Evolutionary conservation across 2,113 vertebrate genomes (phyloP), one percentile per base, ranked within the genome.

Genomic region (Tenrec ecaudatus): DNA sequence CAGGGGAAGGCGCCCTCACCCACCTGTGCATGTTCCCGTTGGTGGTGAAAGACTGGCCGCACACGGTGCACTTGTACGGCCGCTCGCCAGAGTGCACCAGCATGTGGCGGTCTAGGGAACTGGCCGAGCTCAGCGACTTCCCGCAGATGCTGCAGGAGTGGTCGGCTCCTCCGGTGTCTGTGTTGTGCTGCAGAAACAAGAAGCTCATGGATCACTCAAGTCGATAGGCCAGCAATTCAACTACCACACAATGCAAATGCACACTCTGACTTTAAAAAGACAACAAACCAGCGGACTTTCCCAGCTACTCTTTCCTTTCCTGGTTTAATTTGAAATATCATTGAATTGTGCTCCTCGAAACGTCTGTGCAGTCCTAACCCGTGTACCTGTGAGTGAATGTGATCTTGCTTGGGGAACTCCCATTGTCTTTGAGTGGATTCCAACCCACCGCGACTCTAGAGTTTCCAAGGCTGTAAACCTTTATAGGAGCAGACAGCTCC

Each of bases 11-110:
- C 22, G 57, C 31, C 57, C 3, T 92, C 69, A 97, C 98, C 97
- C 97, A 99, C 99, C 99, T 99, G 99, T 99, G 99, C 99, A 99
- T 99, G 98, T 99, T 99, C 93, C 99, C 99, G 92, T 99, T 99
- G 98, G 99, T 99, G 97, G 99, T 99, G 97, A 99, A 99, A n/a
- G 99, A 99, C 98, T 99, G 99, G 80, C 98, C 98, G 58, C 99
- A 99, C 95, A 99, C 97, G 2, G 96, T 97, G 91, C 99, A 99
- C 90, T 98, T 99, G 98, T 99, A 99, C 76, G 99, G 99, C 89
- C 99, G 98, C 98, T 99, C 99, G 33, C 99, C 99, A 86, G 99
- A 99, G 98, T 99, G 99, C 33, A 99, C 99, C 98, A 99, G 98
- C 99, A 99, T 99, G 98, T 99, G 99, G 82, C 99, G 98, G 98